Conservation (phyloP, 2,797 vertebrate genomes). For the Babyrousa celebensis region DNA sequence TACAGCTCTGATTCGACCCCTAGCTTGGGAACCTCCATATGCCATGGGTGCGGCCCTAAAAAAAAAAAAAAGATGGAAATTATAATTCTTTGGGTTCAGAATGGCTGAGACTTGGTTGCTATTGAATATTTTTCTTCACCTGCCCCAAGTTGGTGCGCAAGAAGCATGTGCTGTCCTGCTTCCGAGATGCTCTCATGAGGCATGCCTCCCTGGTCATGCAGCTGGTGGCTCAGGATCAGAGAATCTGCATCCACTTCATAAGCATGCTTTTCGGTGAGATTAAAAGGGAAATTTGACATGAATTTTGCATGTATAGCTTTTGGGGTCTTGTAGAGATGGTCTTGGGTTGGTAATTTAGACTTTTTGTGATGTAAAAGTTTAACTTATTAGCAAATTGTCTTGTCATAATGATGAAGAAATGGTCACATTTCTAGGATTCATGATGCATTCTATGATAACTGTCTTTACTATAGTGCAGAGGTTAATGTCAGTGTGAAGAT, state of each 20-base stretch:
- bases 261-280: constrained; percentile 93
- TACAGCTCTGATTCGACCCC: too few relatives aligned
- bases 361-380: constrained; percentile 41
- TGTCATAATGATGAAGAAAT: constrained; percentile 43
- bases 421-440: background rate
- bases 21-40: too few relatives aligned
- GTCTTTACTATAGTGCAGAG: background rate
- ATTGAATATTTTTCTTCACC: constrained; percentile 58
- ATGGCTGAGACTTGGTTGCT: constrained; percentile 43
- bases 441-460: background rate
- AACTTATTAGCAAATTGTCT: constrained; percentile 50
- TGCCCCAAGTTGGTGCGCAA: constrained; percentile 91
- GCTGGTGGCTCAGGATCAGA: constrained; percentile 93
- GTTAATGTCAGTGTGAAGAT: background rate
- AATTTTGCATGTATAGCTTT: constrained; percentile 7
- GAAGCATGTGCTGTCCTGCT: constrained; percentile 89
- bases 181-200: constrained; percentile 90
- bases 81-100: background rate
- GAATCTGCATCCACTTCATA: constrained; percentile 92
- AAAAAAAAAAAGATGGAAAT: background rate
- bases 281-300: background rate
- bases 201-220: constrained; percentile 91
- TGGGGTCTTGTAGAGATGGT: background rate
- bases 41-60: too few relatives aligned
- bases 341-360: background rate